A percentile compares a stretch with the other conserved stretches of the same genome.
phyloP scores from a whole-genome alignment of 2,113 vertebrate genomes.

The Pao palembangensis region DNA sequence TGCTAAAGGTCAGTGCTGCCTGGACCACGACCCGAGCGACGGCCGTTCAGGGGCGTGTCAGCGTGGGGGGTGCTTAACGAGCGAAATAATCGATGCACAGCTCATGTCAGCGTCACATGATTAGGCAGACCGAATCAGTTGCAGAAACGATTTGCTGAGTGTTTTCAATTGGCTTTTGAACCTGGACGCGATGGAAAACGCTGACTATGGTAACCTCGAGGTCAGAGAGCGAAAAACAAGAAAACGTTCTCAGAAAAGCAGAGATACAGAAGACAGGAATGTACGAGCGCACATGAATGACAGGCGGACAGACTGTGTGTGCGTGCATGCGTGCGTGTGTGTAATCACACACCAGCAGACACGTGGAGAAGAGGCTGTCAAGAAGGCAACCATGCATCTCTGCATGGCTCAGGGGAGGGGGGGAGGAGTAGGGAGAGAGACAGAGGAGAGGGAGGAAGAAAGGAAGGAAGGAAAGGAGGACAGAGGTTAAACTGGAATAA shows the following conservation, averaged over 20 bases:
- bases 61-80: too few relatives aligned
- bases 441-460: neutral
- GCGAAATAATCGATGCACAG: too few relatives aligned
- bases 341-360: slow-evolving; percentile 30
- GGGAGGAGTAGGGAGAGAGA: neutral
- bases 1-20: too few relatives aligned
- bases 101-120: too few relatives aligned
- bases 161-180: too few relatives aligned
- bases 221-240: neutral
- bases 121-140: too few relatives aligned
- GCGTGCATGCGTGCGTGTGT: slow-evolving; percentile 28
- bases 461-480: slow-evolving; percentile 27
- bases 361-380: slow-evolving; percentile 58
- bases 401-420: slow-evolving; percentile 26
- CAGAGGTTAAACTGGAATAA: slow-evolving; percentile 49
- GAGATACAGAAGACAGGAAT: neutral
- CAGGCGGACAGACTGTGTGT: slow-evolving; percentile 14
- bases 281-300: slow-evolving; percentile 34
- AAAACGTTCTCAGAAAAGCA: neutral
- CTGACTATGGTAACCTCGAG: too few relatives aligned
- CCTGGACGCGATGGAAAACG: too few relatives aligned
- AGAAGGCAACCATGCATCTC: slow-evolving; percentile 54
- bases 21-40: too few relatives aligned
- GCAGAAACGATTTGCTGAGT: too few relatives aligned
- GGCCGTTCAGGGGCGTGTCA: too few relatives aligned